Evolutionary conservation across 2,113 vertebrate species (phyloP).

Genomic region (Odontesthes bonariensis): DNA sequence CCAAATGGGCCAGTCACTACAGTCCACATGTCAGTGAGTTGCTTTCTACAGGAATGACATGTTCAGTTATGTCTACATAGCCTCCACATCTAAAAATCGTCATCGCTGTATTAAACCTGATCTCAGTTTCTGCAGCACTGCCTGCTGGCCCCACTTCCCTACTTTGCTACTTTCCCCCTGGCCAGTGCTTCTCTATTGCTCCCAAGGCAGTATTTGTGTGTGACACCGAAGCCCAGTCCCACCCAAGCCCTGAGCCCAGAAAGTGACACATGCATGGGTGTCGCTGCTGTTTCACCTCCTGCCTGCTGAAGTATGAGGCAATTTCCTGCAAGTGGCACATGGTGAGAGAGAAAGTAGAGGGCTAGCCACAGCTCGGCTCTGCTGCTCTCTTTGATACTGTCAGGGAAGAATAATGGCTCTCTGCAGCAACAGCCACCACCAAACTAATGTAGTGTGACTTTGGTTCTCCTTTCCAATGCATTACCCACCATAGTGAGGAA

Average conservation of each 20-base stretch:
- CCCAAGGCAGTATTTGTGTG: constrained; percentile 76
- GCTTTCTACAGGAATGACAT: not conserved
- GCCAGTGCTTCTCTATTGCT: constrained; percentile 73
- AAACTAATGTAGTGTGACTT: constrained; percentile 83
- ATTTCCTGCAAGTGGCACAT: constrained; percentile 82
- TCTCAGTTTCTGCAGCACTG: constrained; percentile 69
- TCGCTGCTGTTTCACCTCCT: constrained; percentile 84
- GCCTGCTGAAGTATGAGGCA: constrained; percentile 83
- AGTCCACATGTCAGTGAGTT: not conserved
- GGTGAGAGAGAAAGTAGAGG: constrained; percentile 64
- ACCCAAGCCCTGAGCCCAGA: constrained; percentile 77
- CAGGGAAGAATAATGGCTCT: constrained; percentile 82
- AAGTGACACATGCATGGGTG: constrained; percentile 82
- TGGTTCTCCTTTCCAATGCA: constrained; percentile 77
- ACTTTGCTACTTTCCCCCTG: constrained; percentile 73
- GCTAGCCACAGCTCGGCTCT: constrained; percentile 58
- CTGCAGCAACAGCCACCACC: constrained; percentile 73
- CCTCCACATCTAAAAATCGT: constrained; percentile 10
- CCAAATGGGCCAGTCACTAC: not conserved
- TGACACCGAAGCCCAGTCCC: constrained; percentile 79
- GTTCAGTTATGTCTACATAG: constrained; percentile 73
- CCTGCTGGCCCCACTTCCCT: constrained; percentile 41
- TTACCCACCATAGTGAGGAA: constrained; percentile 70
- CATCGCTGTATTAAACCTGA: constrained; percentile 36
- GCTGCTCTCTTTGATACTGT: constrained; percentile 81